phyloP scores from a whole-genome alignment of 2,888 invertebrate genomes.

The Drosophila falleni region DNA sequence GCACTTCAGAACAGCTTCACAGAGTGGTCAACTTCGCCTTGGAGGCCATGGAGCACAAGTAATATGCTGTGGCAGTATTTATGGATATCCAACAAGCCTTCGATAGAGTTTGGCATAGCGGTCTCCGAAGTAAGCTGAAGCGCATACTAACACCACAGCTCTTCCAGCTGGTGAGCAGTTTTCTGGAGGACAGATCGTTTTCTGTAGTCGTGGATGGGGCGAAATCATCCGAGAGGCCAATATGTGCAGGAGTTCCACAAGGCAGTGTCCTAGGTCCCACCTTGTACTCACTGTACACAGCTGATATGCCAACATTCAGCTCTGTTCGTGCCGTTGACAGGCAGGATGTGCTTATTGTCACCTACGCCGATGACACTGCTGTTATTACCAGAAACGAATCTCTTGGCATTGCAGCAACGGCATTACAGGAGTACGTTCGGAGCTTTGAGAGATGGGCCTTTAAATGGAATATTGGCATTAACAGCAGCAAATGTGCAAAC shows the following conservation, averaged over 20 bases:
- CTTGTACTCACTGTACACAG: background rate
- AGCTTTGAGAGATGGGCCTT: background rate
- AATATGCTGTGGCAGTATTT: constrained; percentile 5
- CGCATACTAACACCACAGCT: background rate
- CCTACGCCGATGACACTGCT: background rate
- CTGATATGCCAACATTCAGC: background rate
- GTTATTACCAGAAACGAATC: background rate
- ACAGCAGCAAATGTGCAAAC: background rate
- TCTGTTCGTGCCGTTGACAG: background rate
- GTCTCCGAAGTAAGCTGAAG: constrained; percentile 5
- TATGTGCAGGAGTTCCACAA: background rate
- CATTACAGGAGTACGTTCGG: background rate
- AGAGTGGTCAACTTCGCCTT: background rate
- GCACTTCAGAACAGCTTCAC: background rate
- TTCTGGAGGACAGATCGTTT: background rate
- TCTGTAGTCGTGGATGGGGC: background rate
- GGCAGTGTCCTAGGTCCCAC: too few species aligned
- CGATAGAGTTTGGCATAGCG: constrained; percentile 9
- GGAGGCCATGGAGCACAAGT: background rate
- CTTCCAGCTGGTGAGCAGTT: background rate
- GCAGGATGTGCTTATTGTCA: too few species aligned
- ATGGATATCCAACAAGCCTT: constrained; percentile 15
- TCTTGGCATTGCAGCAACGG: background rate
- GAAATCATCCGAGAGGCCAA: background rate
- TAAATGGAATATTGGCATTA: background rate